phyloP scores from a whole-genome alignment of 2,888 invertebrate genomes.

The Pyrocoelia pectoralis region DNA sequence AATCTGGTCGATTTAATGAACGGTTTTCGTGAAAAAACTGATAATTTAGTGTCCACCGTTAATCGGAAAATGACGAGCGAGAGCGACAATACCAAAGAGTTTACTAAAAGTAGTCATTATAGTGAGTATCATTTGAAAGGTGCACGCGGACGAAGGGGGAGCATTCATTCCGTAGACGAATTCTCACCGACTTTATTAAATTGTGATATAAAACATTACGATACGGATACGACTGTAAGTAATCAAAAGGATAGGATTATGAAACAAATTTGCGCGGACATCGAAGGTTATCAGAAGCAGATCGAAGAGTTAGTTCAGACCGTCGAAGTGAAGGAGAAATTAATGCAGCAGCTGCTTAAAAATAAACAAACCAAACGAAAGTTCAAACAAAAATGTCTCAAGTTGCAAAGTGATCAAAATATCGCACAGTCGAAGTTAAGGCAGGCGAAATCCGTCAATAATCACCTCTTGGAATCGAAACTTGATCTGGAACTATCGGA shows the following conservation, averaged over 20 bases:
- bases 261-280: slow-evolving; percentile 62
- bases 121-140: slow-evolving; percentile 54
- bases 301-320: slow-evolving; percentile 74
- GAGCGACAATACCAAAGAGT: slow-evolving; percentile 44
- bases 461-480: slow-evolving; percentile 50
- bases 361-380: slow-evolving; percentile 65
- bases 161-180: slow-evolving; percentile 57
- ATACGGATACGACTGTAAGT: slow-evolving; percentile 23
- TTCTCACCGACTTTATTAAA: slow-evolving; percentile 32
- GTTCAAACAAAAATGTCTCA: slow-evolving; percentile 70
- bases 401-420: slow-evolving; percentile 68
- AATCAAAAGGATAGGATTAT: slow-evolving; percentile 51
- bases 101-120: slow-evolving; percentile 50
- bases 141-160: slow-evolving; percentile 56
- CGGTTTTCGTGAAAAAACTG: slow-evolving; percentile 75
- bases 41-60: slow-evolving; percentile 67
- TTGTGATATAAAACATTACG: neutral
- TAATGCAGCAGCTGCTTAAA: slow-evolving; percentile 73
- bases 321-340: slow-evolving; percentile 76
- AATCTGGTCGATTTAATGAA: neutral
- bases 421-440: slow-evolving; percentile 65
- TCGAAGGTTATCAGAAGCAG: slow-evolving; percentile 72
- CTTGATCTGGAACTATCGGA: slow-evolving; percentile 57
- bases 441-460: slow-evolving; percentile 61
- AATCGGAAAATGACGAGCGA: slow-evolving; percentile 35